Evolutionary conservation across 2,113 vertebrate species (phyloP), one percentile per base, ranked within the genome.

Genomic region (Neotoma lepida): DNA sequence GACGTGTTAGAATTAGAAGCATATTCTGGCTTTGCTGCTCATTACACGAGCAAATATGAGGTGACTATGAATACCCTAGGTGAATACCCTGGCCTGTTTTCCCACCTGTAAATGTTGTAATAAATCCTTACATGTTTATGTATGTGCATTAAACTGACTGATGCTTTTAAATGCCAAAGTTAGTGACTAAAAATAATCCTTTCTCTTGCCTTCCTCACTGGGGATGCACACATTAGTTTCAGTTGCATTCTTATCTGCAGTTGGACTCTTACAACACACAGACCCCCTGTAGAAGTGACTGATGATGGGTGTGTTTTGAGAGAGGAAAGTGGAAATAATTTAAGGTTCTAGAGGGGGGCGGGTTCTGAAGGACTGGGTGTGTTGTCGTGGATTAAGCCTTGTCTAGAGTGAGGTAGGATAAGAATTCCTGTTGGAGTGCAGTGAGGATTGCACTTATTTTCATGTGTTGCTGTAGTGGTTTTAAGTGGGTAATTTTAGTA

Each of bases 71-170:
- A 71, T 77, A 85, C 24, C 51, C 1, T 70, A 44, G 39, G 51
- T 56, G 61, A 89, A 51, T 80, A 90, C 63, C 56, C 9, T 76
- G 56, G n/a, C 66, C 73, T 94, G 22, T 89, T 91, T 96, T 92
- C 68, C 94, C n/a, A 88, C 74, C 71, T 93, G 58, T 33, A 80
- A 93, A 71, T 58, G 17, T 33, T 41, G 41, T n/a, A 84, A n/a
- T 46, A 86, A 84, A 41, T 70, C 4, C 30, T 84, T 74, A 39
- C 0, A 30, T 24, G 46, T 78, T n/a, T 89, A 61, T 77, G 3
- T 58, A 41, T 64, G 2, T 44, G 8, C 58, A 82, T 80, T 56
- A 90, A 95, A 89, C 86, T 51, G 58, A 0, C 35, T 44, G 41
- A 44, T 33, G 17, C 66, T 91, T 88, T 18, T 49, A 70, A 89